phyloP scores from a whole-genome alignment of 2,797 vertebrate species.

The Pseudotriccus pelzelni region DNA sequence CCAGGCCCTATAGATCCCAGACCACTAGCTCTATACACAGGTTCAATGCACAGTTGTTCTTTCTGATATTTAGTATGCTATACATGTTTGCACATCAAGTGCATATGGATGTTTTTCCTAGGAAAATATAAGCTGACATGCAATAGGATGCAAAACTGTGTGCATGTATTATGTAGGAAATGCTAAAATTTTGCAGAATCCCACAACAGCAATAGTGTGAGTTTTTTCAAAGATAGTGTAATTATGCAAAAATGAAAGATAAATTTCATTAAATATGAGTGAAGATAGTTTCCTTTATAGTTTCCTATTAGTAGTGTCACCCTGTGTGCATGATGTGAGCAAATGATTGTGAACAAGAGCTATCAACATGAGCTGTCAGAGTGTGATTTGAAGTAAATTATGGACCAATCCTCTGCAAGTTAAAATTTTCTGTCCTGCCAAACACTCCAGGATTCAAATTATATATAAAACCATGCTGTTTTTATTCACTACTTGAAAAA shows the following conservation, averaged over 20 bases:
- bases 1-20: neutral
- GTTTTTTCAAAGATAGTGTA: neutral
- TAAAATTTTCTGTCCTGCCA: neutral
- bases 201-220: no score
- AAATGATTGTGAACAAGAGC: neutral
- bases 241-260: neutral
- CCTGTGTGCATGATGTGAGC: rapidly evolving
- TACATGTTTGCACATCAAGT: neutral
- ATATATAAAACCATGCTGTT: neutral
- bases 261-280: neutral
- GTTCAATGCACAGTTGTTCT: neutral
- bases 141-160: neutral
- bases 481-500: neutral
- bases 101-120: neutral
- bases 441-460: neutral
- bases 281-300: neutral
- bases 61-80: neutral
- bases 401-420: neutral
- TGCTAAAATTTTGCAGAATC: no score
- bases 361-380: neutral
- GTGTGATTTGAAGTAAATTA: neutral
- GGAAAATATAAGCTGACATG: neutral
- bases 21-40: neutral
- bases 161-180: neutral
- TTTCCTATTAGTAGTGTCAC: neutral